A percentile compares a stretch with the other conserved stretches of the same genome.
These are phyloP conservation scores for Lepus timidus DNA, from an alignment of 2,113 vertebrate genomes.

Conservation along the genomic window DNA sequence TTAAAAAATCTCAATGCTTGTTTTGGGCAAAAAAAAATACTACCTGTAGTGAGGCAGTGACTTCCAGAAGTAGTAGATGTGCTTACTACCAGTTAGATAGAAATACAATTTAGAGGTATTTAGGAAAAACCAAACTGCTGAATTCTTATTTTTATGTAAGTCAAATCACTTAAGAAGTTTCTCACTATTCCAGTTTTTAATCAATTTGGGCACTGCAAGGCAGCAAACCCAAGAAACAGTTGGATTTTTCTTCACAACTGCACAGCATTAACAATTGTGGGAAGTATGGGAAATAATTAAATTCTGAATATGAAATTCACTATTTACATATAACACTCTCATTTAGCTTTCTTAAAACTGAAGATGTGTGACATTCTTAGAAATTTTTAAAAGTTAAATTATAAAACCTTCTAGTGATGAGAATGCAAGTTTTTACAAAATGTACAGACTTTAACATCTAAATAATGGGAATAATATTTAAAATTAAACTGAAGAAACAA, in stretches of 20 bases:
- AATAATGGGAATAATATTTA: conserved; percentile 35
- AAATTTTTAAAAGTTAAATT: background rate
- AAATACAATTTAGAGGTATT: background rate
- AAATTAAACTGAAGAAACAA: conserved; percentile 52
- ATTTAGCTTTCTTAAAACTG: conserved; percentile 22
- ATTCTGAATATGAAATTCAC: conserved; percentile 25
- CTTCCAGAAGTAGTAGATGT: background rate
- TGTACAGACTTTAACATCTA: background rate
- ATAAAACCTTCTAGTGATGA: background rate
- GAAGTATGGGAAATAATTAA: background rate
- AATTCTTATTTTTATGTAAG: background rate
- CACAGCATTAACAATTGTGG: background rate
- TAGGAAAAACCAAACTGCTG: background rate
- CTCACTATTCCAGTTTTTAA: background rate
- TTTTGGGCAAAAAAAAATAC: background rate
- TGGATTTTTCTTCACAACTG: background rate
- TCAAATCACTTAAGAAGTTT: background rate
- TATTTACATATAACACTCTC: background rate
- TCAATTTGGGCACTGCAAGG: background rate
- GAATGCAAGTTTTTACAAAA: background rate
- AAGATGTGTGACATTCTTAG: background rate
- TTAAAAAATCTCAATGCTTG: conserved; percentile 25
- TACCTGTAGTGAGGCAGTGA: background rate
- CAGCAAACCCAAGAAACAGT: background rate
- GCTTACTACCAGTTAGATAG: conserved; percentile 25